Evolutionary conservation across 92 coral and sea anemone genomes (phyloP).

Genomic region (Actinernus sp.): DNA sequence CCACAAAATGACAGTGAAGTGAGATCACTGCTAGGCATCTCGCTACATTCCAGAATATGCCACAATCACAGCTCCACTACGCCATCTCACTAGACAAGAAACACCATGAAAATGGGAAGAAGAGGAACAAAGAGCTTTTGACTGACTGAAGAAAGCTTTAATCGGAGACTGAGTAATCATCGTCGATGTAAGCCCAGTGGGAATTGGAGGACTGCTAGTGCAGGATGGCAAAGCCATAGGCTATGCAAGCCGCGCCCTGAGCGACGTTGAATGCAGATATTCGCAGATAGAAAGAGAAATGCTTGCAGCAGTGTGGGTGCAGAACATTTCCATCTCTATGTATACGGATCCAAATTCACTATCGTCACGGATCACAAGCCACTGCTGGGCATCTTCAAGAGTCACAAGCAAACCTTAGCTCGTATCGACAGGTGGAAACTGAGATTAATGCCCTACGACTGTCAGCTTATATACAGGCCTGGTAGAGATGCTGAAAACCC

Average conservation of each 20-base stretch:
- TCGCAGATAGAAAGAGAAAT: conserved; percentile 47
- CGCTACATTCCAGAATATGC: conserved; percentile 65
- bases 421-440: background rate
- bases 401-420: conserved; percentile 3
- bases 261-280: conserved; percentile 35
- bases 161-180: conserved; percentile 25
- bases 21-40: conserved; percentile 68
- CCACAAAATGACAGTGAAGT: conserved; percentile 64
- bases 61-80: conserved; percentile 63
- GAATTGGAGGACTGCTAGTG: conserved; percentile 28
- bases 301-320: conserved; percentile 44
- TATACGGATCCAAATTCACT: conserved; percentile 46
- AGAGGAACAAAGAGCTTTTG: conserved; percentile 11
- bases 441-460: conserved; percentile 16
- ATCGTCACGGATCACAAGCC: conserved; percentile 61
- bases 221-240: conserved; percentile 40
- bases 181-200: conserved; percentile 51
- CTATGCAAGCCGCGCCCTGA: conserved; percentile 43
- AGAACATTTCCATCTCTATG: conserved; percentile 48
- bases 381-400: conserved; percentile 18
- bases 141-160: conserved; percentile 5
- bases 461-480: conserved; percentile 49
- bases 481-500: conserved; percentile 62
- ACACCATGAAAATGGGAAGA: conserved; percentile 37
- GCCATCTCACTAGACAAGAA: conserved; percentile 30